Conservation (phyloP, 2,888 invertebrate species). For the Spialia ferax region DNA sequence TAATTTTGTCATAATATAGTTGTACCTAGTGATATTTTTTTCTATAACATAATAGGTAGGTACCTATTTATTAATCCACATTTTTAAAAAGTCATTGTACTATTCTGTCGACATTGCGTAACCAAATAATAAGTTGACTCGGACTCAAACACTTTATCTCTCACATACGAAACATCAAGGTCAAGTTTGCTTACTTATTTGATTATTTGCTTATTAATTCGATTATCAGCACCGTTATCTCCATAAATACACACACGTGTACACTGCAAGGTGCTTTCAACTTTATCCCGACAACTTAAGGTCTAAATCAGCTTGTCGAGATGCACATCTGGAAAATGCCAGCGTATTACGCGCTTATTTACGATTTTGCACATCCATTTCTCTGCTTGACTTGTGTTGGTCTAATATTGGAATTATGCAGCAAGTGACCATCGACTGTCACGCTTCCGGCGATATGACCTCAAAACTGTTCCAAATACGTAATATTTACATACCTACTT, state of each 20-base stretch:
- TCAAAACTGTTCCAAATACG: neutral
- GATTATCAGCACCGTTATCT: conserved; percentile 32
- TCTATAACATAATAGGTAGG: too few relatives aligned
- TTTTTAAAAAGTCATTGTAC: neutral
- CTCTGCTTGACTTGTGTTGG: conserved; percentile 31
- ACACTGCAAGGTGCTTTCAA: neutral
- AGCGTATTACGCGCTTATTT: conserved; percentile 29
- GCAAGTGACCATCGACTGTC: conserved; percentile 22
- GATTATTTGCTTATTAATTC: conserved; percentile 35
- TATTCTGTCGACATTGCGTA: neutral
- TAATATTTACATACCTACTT: neutral
- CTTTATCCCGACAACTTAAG: conserved; percentile 2
- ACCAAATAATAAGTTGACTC: too few relatives aligned
- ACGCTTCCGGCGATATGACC: conserved; percentile 5
- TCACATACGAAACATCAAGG: conserved; percentile 27
- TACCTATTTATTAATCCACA: too few relatives aligned
- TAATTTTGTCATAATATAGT: too few relatives aligned
- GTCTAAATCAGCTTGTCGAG: neutral
- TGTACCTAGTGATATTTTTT: too few relatives aligned
- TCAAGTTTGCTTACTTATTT: conserved; percentile 16
- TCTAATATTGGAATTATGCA: conserved; percentile 35
- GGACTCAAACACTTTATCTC: neutral
- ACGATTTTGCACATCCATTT: conserved; percentile 35
- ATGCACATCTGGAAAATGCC: conserved; percentile 27
- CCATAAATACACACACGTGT: neutral